A percentile compares a stretch with the other conserved stretches of the same genome.
Evolutionary conservation across 2,888 invertebrate genomes (phyloP).

Genomic region (Scrobipalpa atriplicella): DNA sequence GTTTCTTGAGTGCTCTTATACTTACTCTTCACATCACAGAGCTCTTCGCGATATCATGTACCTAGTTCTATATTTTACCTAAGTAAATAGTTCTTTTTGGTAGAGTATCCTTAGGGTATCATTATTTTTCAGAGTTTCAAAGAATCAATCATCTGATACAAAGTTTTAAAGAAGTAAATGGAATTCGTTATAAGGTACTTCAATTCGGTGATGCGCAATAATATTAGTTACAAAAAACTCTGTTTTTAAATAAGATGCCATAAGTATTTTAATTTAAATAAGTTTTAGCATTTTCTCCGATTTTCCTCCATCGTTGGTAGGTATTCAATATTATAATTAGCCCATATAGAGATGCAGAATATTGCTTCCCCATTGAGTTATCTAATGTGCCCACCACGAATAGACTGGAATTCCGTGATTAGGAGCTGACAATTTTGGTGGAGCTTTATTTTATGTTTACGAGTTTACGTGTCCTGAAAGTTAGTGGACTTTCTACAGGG

Average conservation of each 20-base stretch:
- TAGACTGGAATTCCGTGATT: conserved; percentile 55
- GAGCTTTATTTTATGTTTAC: conserved; percentile 64
- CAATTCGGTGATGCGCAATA: no score
- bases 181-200: not conserved
- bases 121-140: no score
- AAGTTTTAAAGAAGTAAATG: no score
- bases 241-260: not conserved
- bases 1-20: conserved; percentile 21
- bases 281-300: no score
- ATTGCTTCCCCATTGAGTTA: conserved; percentile 50
- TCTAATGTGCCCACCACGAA: conserved; percentile 45
- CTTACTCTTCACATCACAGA: conserved; percentile 18
- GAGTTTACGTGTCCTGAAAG: conserved; percentile 62
- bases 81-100: not conserved
- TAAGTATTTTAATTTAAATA: no score
- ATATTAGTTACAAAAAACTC: no score
- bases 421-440: conserved; percentile 58
- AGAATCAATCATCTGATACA: no score
- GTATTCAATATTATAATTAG: conserved; percentile 25
- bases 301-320: not conserved
- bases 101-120: not conserved
- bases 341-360: conserved; percentile 33
- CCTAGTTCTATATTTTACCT: not conserved
- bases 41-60: conserved; percentile 3
- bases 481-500: conserved; percentile 39